Evolutionary conservation across 2,888 invertebrate species (phyloP).

Genomic region (Lepidocyrtoides sp.): DNA sequence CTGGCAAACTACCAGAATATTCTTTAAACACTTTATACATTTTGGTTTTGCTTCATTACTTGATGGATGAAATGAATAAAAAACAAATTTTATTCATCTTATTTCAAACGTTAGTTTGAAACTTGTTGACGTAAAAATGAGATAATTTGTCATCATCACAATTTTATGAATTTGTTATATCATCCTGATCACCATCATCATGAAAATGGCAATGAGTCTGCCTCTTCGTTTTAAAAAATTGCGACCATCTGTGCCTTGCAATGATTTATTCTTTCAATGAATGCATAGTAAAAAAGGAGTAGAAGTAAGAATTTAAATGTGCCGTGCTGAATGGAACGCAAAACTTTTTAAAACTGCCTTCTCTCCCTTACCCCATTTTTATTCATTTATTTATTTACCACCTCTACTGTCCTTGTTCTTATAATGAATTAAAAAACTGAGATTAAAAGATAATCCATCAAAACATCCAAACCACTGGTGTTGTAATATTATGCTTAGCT

Average conservation of each 20-base stretch:
- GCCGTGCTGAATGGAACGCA: background rate
- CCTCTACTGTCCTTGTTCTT: too few species aligned
- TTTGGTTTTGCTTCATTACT: background rate
- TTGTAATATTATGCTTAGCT: background rate
- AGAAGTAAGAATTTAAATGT: background rate
- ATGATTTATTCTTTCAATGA: constrained; percentile 1
- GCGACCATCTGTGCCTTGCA: constrained; percentile 22
- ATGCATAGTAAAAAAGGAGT: too few species aligned
- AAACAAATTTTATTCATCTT: background rate
- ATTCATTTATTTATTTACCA: background rate
- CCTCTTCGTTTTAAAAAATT: background rate
- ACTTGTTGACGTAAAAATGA: constrained; percentile 49
- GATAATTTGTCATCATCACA: constrained; percentile 69
- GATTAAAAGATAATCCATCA: constrained; percentile 52
- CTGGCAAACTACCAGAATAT: constrained; percentile 38
- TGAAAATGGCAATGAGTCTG: constrained; percentile 14
- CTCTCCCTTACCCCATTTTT: background rate
- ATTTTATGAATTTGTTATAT: constrained; percentile 43
- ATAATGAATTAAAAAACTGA: constrained; percentile 31
- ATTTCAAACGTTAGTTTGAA: constrained; percentile 15
- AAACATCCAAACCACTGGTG: background rate
- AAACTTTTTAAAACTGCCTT: background rate
- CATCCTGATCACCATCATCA: constrained; percentile 43
- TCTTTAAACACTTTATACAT: background rate
- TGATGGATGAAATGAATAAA: background rate